phyloP scores from a whole-genome alignment of 2,797 vertebrate genomes.

The Halcyon smyrnensis region DNA sequence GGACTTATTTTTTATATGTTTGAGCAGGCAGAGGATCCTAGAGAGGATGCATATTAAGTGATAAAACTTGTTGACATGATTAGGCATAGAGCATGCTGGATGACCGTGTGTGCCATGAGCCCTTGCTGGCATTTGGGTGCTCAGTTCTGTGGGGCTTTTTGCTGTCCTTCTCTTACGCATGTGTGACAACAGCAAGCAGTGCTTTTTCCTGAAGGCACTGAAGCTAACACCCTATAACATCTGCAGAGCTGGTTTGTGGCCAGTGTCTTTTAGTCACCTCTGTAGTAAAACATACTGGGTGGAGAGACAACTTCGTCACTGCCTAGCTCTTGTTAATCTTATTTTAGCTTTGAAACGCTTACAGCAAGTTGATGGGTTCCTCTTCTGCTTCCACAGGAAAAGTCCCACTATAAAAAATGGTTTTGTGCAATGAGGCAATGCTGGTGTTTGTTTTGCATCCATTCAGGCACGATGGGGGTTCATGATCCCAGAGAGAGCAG shows the following conservation, averaged over 20 bases:
- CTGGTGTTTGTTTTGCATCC: not conserved
- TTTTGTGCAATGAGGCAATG: not conserved
- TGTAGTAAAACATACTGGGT: not conserved
- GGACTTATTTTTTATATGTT: not conserved
- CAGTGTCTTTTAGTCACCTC: not conserved
- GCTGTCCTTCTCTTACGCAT: not conserved
- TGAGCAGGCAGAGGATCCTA: not conserved
- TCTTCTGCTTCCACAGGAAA: not conserved
- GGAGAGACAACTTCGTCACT: not conserved
- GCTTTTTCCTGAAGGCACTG: not conserved
- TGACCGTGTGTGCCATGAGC: not conserved
- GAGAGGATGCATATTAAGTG: not conserved
- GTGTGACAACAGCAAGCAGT: not conserved
- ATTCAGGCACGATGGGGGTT: rapidly evolving
- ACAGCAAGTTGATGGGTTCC: not conserved
- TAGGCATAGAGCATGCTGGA: not conserved
- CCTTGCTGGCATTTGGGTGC: not conserved
- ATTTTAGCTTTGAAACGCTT: not conserved
- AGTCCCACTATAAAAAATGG: not conserved
- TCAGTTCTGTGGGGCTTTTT: not conserved
- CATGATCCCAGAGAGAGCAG: not conserved
- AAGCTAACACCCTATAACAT: not conserved
- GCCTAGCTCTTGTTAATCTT: not conserved
- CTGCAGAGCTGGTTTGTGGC: conserved; percentile 1
- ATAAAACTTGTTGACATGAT: not conserved